phyloP scores from a whole-genome alignment of 2,797 vertebrate genomes.

The Choloepus didactylus region DNA sequence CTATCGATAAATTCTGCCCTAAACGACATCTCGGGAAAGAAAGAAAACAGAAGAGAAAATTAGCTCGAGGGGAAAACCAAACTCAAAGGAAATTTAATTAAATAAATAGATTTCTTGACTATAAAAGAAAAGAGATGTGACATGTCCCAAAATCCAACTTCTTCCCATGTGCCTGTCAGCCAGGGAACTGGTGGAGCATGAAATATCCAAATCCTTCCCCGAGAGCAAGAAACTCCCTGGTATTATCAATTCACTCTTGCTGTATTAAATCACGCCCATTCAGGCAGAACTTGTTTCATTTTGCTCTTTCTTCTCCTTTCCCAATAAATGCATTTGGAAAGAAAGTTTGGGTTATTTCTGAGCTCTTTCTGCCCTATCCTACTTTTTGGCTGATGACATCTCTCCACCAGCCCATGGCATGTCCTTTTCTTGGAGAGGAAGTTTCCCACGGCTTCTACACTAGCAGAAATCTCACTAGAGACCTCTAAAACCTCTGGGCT shows the following conservation, averaged over 20 bases:
- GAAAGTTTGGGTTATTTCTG: neutral
- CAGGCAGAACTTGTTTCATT: neutral
- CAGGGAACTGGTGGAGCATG: neutral
- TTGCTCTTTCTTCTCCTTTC: neutral
- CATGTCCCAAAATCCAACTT: constrained; percentile 60
- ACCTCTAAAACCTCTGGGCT: neutral
- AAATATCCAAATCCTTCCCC: constrained; percentile 34
- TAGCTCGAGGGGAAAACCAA: constrained; percentile 41
- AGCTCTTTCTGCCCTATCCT: neutral
- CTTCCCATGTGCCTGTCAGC: constrained; percentile 17
- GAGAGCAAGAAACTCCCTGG: neutral
- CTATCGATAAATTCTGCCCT: constrained; percentile 57
- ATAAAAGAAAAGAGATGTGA: constrained; percentile 73
- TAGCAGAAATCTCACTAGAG: neutral
- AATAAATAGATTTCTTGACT: constrained; percentile 75
- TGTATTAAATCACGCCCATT: neutral
- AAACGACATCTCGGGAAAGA: constrained; percentile 59
- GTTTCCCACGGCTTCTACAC: rapidly evolving
- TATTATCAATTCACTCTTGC: neutral
- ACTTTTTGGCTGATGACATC: neutral
- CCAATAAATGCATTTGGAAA: neutral
- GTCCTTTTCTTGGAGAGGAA: neutral
- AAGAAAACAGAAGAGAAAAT: constrained; percentile 75
- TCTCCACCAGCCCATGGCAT: neutral
- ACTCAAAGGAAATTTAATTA: constrained; percentile 78